Evolutionary conservation across 2,888 invertebrate genomes (phyloP), one percentile per base, ranked within the genome.

Genomic region (Drosophila recens): DNA sequence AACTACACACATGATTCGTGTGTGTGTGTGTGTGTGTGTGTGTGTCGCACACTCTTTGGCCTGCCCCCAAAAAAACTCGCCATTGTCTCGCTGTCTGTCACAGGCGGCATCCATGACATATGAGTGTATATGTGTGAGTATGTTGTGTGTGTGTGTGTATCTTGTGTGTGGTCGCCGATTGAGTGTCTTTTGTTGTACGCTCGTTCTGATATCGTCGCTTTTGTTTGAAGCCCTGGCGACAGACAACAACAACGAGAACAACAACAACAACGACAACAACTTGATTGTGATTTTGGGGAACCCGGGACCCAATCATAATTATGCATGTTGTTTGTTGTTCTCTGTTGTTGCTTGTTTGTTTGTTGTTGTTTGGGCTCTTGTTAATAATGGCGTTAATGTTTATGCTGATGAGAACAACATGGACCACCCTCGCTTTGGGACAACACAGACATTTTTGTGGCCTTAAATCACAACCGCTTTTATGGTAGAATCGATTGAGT

Each of bases 131-230:
- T 34, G 42, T 27, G 10, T 42, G 40, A 30, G 46, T 34, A 46
- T 48, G 33, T 40, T 5, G 45, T 62, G 49, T 48, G 63, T 57
- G 67, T 72, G 72, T 66, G 66, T 61, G 67, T 63, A 20, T 54
- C 59, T 78, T 79, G 80, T 80, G 79, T 85, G 84, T 89, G 84
- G 89, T 89, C 89, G 72, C 59, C 70, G 70, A 67, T 67, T 80
- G 88, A 84, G 89, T 89, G 90, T 83, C 89, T 89, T 89, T 90
- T 86, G 89, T 86, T 86, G 89, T 90, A 79, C 63, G 64, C 71
- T 49, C 76, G 57, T 59, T 82, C 71, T 72, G 79, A 81, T 89
- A 75, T 73, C 75, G 70, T 87, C 80, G 84, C 87, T 84, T 87
- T 84, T 89, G 89, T 84, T 84, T 84, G 84, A 87, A 79, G 88